phyloP scores from a whole-genome alignment of 2,113 vertebrate genomes.

The Gadus chalcogrammus region DNA sequence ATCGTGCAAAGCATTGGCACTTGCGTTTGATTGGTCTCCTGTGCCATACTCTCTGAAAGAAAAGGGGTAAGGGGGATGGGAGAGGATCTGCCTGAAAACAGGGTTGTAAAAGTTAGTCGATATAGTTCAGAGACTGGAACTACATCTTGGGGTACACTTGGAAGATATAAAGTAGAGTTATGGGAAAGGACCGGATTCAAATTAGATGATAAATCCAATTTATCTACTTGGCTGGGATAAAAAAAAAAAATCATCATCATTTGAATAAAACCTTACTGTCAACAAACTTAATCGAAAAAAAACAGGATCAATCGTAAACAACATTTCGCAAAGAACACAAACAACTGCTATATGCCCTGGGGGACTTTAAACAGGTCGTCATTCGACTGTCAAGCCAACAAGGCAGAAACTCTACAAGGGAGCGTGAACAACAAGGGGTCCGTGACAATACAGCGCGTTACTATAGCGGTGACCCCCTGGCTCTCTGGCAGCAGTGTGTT shows the following conservation, averaged over 20 bases:
- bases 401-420: too few species aligned
- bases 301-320: background rate
- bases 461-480: too few species aligned
- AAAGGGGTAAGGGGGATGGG: constrained; percentile 67
- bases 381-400: constrained; percentile 6
- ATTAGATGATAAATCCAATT: too few species aligned
- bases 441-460: too few species aligned
- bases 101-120: constrained; percentile 44
- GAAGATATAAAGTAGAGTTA: background rate
- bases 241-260: too few species aligned
- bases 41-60: constrained; percentile 79
- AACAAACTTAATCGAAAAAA: background rate
- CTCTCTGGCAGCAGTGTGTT: too few species aligned
- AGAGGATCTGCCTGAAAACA: constrained; percentile 68
- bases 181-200: too few species aligned
- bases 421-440: background rate
- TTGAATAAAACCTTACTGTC: too few species aligned
- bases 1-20: constrained; percentile 87
- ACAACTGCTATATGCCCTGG: background rate
- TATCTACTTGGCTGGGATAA: too few species aligned
- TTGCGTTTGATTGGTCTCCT: constrained; percentile 89
- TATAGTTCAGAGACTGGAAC: constrained; percentile 9
- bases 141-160: background rate
- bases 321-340: background rate
- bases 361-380: constrained; percentile 1